Percentiles rank a stretch among this genome's conserved stretches.
phyloP scores from a whole-genome alignment of 2,113 vertebrate species.

The Buteo buteo region DNA sequence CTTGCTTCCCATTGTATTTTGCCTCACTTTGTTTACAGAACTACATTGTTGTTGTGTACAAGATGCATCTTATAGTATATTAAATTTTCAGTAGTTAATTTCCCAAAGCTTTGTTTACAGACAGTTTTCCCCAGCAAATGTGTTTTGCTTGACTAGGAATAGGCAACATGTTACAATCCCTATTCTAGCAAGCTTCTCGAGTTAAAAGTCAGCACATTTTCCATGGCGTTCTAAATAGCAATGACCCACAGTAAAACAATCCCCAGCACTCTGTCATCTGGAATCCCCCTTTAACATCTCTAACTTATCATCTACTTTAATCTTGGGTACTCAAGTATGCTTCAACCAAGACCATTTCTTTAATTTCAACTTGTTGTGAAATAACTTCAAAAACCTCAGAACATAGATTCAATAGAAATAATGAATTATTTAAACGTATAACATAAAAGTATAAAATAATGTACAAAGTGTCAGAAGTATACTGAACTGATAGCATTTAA shows the following conservation, averaged over 20 bases:
- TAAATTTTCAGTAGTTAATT: conserved; percentile 64
- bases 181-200: not conserved
- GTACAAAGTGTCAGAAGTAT: not conserved
- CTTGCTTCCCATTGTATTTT: not conserved
- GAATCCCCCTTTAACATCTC: not conserved
- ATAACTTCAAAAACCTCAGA: not conserved
- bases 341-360: not conserved
- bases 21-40: conserved; percentile 48
- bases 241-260: not conserved
- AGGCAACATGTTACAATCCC: not conserved
- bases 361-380: not conserved
- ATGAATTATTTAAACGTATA: not conserved
- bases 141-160: not conserved
- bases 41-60: not conserved
- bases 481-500: not conserved
- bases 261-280: not conserved
- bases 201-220: not conserved
- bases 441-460: not conserved
- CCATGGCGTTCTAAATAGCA: not conserved
- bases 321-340: not conserved
- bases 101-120: conserved; percentile 63
- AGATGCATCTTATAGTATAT: conserved; percentile 41
- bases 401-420: not conserved
- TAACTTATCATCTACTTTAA: not conserved
- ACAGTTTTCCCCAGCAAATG: not conserved